Base-by-base conservation (phyloP, 2,113 vertebrate genomes). In the Chunga burmeisteri region DNA sequence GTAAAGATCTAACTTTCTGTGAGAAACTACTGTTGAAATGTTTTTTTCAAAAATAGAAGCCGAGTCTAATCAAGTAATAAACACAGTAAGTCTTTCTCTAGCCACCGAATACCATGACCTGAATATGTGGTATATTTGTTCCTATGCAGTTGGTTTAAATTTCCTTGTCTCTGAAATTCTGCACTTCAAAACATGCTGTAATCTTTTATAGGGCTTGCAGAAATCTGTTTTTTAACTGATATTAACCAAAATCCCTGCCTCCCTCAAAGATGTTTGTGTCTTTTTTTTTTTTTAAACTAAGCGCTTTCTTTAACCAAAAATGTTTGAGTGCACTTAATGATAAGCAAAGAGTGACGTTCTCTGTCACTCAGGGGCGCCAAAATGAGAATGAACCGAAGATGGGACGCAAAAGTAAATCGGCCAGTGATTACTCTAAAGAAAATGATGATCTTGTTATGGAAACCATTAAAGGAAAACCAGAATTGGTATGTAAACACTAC, bases 401-500 rank as follows among this genome's bases (percentile, higher is more conserved):
- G 67, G 95, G 93, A 95, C 4, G 13, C 90, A 93, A 92, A 93
- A 97, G 79, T 95, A 93, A 97, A 96, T 90, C 13, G 1, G 70
- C 82, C 90, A 91, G 83, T 97, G 93, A 96, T 96, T 97, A 75
- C 94, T 90, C 58, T 97, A 96, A 94, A 96, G 96, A 96, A 92
- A 97, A 75, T 96, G 61, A 94, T 97, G 94, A 92, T 84, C 85
- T 97, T 97, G 92, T 96, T 97, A 77, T 94, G 95, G 96, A 97
- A 94, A 71, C 94, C 71, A 27, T 96, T 94, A 97, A 91, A 97
- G 97, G 91, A 96, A 97, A 96, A 94, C 78, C 95, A 87, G 97
- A 96, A 78, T 93, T 94, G 92, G 87, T 93, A 80, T 94, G 89
- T 96, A 94, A 94, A 92, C 38, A 47, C n/a, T 32, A 10, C 14